Percentiles rank a stretch among this genome's conserved stretches.
Evolutionary conservation across 2,113 vertebrate genomes (phyloP).

Genomic region (Syngnathoides biaculeatus): DNA sequence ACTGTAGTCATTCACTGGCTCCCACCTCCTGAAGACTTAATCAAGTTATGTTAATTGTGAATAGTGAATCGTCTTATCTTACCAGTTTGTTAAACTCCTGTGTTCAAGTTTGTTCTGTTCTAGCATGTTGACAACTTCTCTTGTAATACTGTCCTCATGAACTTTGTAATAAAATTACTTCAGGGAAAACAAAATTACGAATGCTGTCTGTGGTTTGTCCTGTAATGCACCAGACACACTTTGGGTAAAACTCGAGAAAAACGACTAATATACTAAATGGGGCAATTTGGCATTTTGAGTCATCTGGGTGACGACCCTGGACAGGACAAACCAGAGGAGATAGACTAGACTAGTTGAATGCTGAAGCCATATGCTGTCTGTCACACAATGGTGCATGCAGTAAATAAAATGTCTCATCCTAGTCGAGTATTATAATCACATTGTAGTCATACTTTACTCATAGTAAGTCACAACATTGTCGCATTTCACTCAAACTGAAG

Average conservation of each 20-base stretch:
- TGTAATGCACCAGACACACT: background rate
- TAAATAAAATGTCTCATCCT: too few relatives aligned
- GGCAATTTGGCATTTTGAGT: too few relatives aligned
- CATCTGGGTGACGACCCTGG: too few relatives aligned
- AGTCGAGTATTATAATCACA: too few relatives aligned
- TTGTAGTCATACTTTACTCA: too few relatives aligned
- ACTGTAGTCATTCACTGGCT: constrained; percentile 81
- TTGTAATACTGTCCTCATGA: constrained; percentile 92
- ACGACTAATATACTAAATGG: too few relatives aligned
- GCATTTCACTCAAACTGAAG: too few relatives aligned
- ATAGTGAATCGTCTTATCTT: constrained; percentile 87
- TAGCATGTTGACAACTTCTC: constrained; percentile 84
- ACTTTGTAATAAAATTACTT: constrained; percentile 97
- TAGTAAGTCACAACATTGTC: too few relatives aligned
- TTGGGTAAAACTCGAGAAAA: background rate
- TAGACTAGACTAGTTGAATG: too few relatives aligned
- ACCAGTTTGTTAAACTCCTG: constrained; percentile 76
- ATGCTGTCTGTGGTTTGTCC: background rate
- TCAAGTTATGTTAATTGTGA: constrained; percentile 75
- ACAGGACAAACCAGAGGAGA: too few relatives aligned
- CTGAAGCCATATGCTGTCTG: too few relatives aligned
- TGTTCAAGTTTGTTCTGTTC: constrained; percentile 79
- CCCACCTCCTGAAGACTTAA: constrained; percentile 77
- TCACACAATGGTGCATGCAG: too few relatives aligned
- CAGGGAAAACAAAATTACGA: constrained; percentile 63